These are phyloP conservation scores for Ctenopoma kingsleyae DNA, from an alignment of 2,797 vertebrate species.

Conservation along the genomic window DNA sequence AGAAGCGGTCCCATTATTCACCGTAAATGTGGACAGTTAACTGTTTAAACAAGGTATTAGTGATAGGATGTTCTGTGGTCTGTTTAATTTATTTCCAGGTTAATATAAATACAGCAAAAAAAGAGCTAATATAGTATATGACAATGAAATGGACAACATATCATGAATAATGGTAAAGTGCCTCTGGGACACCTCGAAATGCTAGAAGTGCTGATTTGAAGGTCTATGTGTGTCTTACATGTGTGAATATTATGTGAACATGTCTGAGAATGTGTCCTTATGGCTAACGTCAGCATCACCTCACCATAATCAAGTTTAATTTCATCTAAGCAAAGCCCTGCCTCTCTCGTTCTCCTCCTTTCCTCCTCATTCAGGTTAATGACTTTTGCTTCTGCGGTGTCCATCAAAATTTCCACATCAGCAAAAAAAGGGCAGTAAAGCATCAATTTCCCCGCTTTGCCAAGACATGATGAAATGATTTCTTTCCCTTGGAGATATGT, in stretches of 20 bases:
- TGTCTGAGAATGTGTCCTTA: constrained; percentile 14
- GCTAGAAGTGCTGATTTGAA: constrained; percentile 51
- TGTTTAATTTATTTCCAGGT: constrained; percentile 39
- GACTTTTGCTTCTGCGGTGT: constrained; percentile 64
- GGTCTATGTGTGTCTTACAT: constrained; percentile 8
- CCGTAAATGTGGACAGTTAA: constrained; percentile 70
- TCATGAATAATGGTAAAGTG: constrained; percentile 21
- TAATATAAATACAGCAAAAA: constrained; percentile 40
- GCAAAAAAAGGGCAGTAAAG: constrained; percentile 76
- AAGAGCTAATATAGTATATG: constrained; percentile 15
- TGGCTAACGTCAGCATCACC: constrained; percentile 34
- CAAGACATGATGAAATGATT: constrained; percentile 84
- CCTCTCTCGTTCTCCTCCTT: constrained; percentile 30
- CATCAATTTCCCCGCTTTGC: constrained; percentile 57
- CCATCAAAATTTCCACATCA: constrained; percentile 84
- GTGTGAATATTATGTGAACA: constrained; percentile 15
- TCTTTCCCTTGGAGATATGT: constrained; percentile 88
- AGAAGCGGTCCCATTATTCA: constrained; percentile 71
- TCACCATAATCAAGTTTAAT: constrained; percentile 60
- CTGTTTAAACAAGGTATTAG: constrained; percentile 70
- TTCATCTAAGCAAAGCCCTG: constrained; percentile 54
- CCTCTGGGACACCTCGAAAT: constrained; percentile 22
- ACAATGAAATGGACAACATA: constrained; percentile 36
- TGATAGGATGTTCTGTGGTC: constrained; percentile 49
- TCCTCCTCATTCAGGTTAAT: constrained; percentile 65